Base-by-base conservation (phyloP, 2,113 vertebrate species). In the Acrocephalus kingi region DNA sequence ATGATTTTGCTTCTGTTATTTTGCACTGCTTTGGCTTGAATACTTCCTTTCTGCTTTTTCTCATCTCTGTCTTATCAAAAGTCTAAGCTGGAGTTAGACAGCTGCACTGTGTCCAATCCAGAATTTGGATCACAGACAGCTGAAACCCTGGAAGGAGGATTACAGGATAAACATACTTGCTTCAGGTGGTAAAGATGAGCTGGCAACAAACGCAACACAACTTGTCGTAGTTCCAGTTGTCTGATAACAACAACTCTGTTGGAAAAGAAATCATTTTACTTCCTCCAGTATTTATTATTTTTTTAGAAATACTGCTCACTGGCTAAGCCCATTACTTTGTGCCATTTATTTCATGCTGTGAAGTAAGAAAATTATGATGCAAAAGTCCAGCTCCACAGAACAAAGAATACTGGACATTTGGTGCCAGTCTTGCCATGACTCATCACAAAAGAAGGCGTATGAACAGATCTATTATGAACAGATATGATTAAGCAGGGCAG, bases 331-430 rank as follows among this genome's bases (percentile, higher is more conserved):
- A 35, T 76, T 74, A 84, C n/a, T 90, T 87, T 45, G 15, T 67
- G 54, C 4, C 31, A 89, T 90, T 91, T 48, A 71, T 79, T 67
- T 82, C 35, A 78, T 82, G 21, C 22, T 75, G 69, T 77, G 30
- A 90, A 94, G 30, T 35, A 56, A 83, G 43, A 75, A 75, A 94
- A 96, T 94, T 81, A 83, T 59, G 67, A 73, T 73, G 12, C 13
- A 83, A 79, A 58, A n/a, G 73, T 46, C 18, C 22, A 84, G 19
- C 10, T 88, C 39, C 52, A 62, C 46, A 83, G 51, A 93, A 82
- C 30, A 64, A 93, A 80, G 52, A 80, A 63, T 28, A 43, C 10
- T 51, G n/a, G 69, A 41, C n/a, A 66, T 69, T 91, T 0, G 0
- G 39, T 33, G 62, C 8, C 37, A 39, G 49, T 56, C 41, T 52